A percentile compares a stretch with the other conserved stretches of the same genome.
phyloP scores from a whole-genome alignment of 2,888 invertebrate genomes.

The Micoletzkya japonica region DNA sequence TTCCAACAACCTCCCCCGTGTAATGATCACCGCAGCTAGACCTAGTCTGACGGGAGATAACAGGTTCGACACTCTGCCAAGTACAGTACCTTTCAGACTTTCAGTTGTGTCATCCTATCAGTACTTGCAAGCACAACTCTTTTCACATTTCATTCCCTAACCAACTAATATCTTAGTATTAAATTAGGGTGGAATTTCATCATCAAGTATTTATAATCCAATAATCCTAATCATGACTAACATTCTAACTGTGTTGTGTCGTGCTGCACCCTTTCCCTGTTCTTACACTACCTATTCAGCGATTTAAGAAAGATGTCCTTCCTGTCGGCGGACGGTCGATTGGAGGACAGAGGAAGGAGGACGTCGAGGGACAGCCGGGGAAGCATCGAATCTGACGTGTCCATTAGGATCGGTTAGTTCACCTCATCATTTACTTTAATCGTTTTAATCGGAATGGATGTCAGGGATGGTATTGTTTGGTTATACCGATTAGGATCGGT shows the following conservation, averaged over 20 bases:
- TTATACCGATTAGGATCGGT: too few species aligned
- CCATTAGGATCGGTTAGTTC: constrained; percentile 48
- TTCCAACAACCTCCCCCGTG: constrained; percentile 58
- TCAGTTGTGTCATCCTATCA: neutral
- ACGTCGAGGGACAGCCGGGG: constrained; percentile 57
- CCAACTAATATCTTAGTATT: neutral
- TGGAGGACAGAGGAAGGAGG: constrained; percentile 56
- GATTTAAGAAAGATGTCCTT: constrained; percentile 60
- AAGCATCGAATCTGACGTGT: constrained; percentile 58
- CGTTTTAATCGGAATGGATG: too few species aligned
- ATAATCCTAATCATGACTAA: neutral
- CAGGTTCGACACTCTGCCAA: constrained; percentile 26
- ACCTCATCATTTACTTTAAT: too few species aligned
- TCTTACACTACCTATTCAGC: constrained; percentile 6
- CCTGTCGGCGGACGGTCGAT: constrained; percentile 60
- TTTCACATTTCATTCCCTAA: neutral
- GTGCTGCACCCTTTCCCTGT: neutral
- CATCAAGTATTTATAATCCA: neutral
- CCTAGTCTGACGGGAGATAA: constrained; percentile 56
- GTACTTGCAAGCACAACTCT: neutral
- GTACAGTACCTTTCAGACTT: neutral
- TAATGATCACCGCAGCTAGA: constrained; percentile 61
- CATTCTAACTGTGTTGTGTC: neutral
- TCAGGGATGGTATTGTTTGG: too few species aligned
- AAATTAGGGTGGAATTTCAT: too few species aligned